Conservation (phyloP, 2,113 vertebrate species). For the Chiloscyllium plagiosum region DNA sequence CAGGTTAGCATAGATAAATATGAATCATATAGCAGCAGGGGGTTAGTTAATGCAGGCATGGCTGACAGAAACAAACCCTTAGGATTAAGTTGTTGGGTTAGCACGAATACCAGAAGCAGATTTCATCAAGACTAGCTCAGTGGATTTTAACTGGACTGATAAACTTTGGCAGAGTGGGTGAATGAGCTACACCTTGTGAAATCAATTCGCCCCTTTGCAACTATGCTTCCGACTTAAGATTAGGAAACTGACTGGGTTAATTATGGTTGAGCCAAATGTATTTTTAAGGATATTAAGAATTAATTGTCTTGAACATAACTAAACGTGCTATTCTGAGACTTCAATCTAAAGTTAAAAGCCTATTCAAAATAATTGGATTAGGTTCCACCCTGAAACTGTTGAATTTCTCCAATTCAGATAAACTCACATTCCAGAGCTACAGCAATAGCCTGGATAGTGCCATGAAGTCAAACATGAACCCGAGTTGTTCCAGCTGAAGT, state of each 20-base stretch:
- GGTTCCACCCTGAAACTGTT: background rate
- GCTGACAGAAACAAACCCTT: slow-evolving; percentile 39
- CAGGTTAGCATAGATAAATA: background rate
- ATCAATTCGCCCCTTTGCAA: background rate
- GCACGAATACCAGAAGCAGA: background rate
- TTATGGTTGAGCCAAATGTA: background rate
- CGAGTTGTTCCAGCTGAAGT: background rate
- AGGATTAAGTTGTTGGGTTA: background rate
- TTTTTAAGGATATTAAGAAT: background rate
- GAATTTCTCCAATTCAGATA: background rate
- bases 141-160: background rate
- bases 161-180: background rate
- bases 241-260: background rate
- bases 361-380: background rate
- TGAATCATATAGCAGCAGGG: background rate
- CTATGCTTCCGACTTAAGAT: background rate
- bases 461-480: background rate
- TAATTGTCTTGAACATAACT: background rate
- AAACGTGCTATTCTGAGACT: background rate
- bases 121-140: background rate
- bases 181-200: background rate
- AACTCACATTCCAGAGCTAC: background rate
- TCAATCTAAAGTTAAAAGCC: background rate
- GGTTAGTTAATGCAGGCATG: background rate
- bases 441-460: background rate